Evolutionary conservation across 2,113 vertebrate genomes (phyloP).

Genomic region (Ia io): DNA sequence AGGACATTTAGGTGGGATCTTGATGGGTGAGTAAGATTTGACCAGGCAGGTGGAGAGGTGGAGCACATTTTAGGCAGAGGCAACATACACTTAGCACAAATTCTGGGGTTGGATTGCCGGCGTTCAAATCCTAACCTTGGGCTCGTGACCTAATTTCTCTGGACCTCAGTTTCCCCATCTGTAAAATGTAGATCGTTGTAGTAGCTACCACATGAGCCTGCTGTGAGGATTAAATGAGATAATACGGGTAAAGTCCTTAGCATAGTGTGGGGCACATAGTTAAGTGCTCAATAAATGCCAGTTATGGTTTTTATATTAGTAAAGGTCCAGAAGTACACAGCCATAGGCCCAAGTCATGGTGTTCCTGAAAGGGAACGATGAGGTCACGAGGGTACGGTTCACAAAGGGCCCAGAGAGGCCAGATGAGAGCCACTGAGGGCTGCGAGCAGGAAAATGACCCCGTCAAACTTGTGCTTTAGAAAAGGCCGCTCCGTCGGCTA

Average conservation of each 20-base stretch:
- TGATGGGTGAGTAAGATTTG: background rate
- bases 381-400: background rate
- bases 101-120: background rate
- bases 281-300: background rate
- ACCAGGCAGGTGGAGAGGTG: background rate
- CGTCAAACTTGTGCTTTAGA: background rate
- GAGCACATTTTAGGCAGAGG: background rate
- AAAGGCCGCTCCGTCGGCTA: background rate
- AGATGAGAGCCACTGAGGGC: background rate
- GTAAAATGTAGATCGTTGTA: background rate
- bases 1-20: background rate
- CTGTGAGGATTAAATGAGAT: background rate
- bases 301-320: background rate
- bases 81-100: background rate
- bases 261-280: background rate
- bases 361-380: background rate
- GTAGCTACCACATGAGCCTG: background rate
- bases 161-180: background rate
- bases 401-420: background rate
- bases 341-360: background rate
- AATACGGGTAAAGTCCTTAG: background rate
- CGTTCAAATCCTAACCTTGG: conserved; percentile 11
- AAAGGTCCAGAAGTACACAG: background rate
- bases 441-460: background rate
- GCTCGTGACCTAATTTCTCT: background rate